A percentile compares a stretch with the other conserved stretches of the same genome.
These are phyloP conservation scores for Barbus barbus DNA, from an alignment of 2,113 vertebrate species.

Conservation along the genomic window DNA sequence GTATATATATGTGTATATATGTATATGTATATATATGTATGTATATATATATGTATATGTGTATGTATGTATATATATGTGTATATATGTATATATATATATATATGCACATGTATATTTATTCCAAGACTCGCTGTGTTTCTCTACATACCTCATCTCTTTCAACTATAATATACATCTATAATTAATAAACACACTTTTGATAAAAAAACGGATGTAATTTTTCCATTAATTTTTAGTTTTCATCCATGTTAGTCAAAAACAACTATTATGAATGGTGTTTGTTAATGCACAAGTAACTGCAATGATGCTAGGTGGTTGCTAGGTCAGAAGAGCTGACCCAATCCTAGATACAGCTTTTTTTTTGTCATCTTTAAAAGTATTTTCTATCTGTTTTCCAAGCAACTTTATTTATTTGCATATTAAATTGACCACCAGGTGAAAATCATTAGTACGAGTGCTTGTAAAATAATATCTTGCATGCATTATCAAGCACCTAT, in stretches of 20 bases:
- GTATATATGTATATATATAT: too few species aligned
- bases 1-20: too few species aligned
- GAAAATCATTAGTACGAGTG: not conserved
- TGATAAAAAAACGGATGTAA: too few species aligned
- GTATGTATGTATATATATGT: too few species aligned
- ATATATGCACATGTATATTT: too few species aligned
- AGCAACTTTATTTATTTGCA: not conserved
- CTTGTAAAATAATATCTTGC: not conserved
- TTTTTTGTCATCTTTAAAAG: not conserved
- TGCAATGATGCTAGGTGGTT: not conserved
- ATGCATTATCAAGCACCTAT: not conserved
- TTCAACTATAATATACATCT: not conserved
- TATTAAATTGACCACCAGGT: not conserved
- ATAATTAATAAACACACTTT: not conserved
- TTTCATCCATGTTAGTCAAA: not conserved
- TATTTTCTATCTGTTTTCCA: not conserved
- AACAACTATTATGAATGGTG: not conserved
- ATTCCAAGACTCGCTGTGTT: too few species aligned
- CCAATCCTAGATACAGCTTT: not conserved
- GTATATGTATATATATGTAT: too few species aligned
- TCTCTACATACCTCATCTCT: not conserved
- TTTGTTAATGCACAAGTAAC: not conserved
- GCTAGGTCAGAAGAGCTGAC: not conserved
- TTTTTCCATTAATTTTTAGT: not conserved
- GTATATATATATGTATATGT: too few species aligned